phyloP scores from a whole-genome alignment of 2,797 vertebrate genomes.

The Neostethus bicornis region DNA sequence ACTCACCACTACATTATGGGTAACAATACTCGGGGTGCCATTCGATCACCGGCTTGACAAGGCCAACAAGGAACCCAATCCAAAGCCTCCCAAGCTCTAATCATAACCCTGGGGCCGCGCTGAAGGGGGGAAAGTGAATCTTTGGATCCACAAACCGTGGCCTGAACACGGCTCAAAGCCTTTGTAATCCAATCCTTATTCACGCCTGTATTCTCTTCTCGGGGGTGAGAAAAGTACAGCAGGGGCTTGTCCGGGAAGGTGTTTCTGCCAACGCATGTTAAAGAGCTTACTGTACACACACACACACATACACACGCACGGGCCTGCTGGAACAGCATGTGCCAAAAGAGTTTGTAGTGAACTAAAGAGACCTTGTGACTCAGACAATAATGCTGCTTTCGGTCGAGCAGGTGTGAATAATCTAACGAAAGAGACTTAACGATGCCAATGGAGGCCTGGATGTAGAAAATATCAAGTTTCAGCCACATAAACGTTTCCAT shows the following conservation, averaged over 20 bases:
- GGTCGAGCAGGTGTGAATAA: conserved; percentile 50
- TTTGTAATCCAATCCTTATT: conserved; percentile 77
- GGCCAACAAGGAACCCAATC: conserved; percentile 65
- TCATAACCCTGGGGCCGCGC: conserved; percentile 65
- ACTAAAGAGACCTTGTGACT: conserved; percentile 20
- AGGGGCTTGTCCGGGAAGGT: conserved; percentile 56
- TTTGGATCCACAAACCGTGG: conserved; percentile 53
- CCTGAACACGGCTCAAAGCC: conserved; percentile 55
- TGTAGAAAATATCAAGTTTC: conserved; percentile 41
- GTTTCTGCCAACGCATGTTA: conserved; percentile 49
- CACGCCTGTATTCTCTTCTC: conserved; percentile 59
- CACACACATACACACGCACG: conserved; percentile 16
- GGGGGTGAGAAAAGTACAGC: conserved; percentile 68
- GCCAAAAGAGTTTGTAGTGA: conserved; percentile 44
- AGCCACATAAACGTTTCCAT: not conserved
- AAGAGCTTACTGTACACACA: conserved; percentile 34
- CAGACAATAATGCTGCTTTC: conserved; percentile 33
- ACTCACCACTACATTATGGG: conserved; percentile 51
- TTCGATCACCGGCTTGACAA: conserved; percentile 63
- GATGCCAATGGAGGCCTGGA: conserved; percentile 23
- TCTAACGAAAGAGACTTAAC: conserved; percentile 26
- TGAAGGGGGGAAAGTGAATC: conserved; percentile 68
- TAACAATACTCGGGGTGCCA: conserved; percentile 62
- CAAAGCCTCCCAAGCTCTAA: conserved; percentile 54
- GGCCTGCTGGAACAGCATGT: conserved; percentile 21